A percentile compares a stretch with the other conserved stretches of the same genome.
These are phyloP conservation scores for Aix galericulata DNA, from an alignment of 2,113 vertebrate genomes.

Conservation along the genomic window DNA sequence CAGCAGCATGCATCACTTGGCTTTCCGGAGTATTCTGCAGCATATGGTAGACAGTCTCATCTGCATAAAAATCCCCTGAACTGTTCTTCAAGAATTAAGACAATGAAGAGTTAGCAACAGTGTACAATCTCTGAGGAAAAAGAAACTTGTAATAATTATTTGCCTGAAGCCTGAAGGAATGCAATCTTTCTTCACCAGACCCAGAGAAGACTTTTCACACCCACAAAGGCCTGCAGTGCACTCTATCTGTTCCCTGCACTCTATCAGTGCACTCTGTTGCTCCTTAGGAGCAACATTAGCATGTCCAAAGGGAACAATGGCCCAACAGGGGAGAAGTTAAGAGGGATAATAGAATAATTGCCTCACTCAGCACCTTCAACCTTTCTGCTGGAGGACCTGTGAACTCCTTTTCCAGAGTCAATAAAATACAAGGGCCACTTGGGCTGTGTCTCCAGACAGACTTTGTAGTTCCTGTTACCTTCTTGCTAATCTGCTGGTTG, in stretches of 20 bases:
- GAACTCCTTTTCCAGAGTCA: neutral
- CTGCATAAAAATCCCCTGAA: constrained; percentile 68
- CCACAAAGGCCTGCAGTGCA: neutral
- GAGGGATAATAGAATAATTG: neutral
- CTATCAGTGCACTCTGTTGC: no score
- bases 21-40: constrained; percentile 72
- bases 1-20: constrained; percentile 72
- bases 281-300: neutral
- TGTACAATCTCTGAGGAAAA: neutral
- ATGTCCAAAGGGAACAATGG: neutral
- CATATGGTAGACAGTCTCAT: constrained; percentile 70
- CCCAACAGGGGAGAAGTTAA: neutral
- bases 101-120: neutral
- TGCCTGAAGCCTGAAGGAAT: neutral
- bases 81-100: constrained; percentile 71
- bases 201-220: neutral
- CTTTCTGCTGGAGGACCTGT: neutral
- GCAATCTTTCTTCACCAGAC: neutral
- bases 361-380: neutral
- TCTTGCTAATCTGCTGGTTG: neutral
- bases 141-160: neutral
- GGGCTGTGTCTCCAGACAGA: neutral
- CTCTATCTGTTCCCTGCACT: no score
- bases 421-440: neutral
- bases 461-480: neutral